Percentiles rank a stretch among this genome's conserved stretches.
phyloP scores from a whole-genome alignment of 2,797 vertebrate genomes.

The Spheniscus humboldti region DNA sequence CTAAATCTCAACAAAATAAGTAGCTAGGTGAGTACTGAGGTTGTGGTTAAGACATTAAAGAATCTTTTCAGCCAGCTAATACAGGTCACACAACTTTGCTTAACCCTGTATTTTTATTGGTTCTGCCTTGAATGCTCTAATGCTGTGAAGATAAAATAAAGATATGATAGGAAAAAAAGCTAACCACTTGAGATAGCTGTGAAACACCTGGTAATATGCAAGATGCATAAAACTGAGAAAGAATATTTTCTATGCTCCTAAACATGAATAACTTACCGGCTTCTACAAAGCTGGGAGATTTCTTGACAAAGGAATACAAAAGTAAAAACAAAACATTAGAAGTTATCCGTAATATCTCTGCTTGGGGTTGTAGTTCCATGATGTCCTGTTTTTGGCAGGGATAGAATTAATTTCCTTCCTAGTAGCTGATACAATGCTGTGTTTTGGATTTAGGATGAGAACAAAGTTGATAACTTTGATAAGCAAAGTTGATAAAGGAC shows the following conservation, averaged over 20 bases:
- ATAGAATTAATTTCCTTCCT: no score
- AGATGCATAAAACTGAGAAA: not conserved
- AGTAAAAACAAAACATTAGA: not conserved
- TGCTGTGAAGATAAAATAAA: not conserved
- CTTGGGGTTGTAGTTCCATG: not conserved
- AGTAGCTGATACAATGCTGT: no score
- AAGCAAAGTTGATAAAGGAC: no score
- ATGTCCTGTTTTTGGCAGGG: no score
- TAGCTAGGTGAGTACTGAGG: constrained; percentile 22
- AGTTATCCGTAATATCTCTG: not conserved
- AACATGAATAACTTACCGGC: not conserved
- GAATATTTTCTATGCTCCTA: not conserved
- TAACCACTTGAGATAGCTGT: not conserved
- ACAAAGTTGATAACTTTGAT: no score
- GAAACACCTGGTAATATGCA: not conserved
- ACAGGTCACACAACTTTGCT: not conserved
- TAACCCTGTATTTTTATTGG: not conserved
- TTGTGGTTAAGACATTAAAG: constrained; percentile 24
- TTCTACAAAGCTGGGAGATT: not conserved
- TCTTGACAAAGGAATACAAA: not conserved
- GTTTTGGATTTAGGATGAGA: no score
- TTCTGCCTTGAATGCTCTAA: not conserved
- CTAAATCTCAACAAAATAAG: constrained; percentile 58
- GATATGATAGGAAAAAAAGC: not conserved
- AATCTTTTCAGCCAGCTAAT: not conserved